Evolutionary conservation across 2,888 invertebrate genomes (phyloP), one percentile per base, ranked within the genome.

Genomic region (Brachycybe producta): DNA sequence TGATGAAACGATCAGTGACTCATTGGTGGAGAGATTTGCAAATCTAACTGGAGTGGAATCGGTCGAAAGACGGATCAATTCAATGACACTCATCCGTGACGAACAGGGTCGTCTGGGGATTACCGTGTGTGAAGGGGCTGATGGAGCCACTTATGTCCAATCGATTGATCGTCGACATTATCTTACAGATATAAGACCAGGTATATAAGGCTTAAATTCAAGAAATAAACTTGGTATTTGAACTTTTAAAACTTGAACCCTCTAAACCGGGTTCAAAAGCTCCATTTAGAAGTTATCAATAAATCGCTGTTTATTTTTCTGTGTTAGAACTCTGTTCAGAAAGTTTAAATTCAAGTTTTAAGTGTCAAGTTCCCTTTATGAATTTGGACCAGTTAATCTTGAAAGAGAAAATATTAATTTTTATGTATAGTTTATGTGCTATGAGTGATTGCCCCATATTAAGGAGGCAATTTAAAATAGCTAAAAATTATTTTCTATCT

Each of bases 41-140:
- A 46, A 46, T 36, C 17, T 46, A 5, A 46, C 46, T 2, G 46
- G 46, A n/a, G 36, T 46, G 11, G 36, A 46, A 36, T 23, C 21
- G n/a, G 36, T 3, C 2, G 46, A 46, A 11, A 7, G 46, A 34
- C 5, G 36, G 24, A 35, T 46, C 19, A 46, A 34, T 5, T 3
- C 28, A 5, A 36, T 46, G 11, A 21, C 5, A 7, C 26, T 46
- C 11, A 28, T 17, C 7, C 19, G 24, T 21, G 30, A 30, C 7
- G 21, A 13, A 11, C 21, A 46, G 4, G 23, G 30, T 7, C 15
- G 35, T 21, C 26, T 46, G 36, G 46, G 46, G 13, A 46, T 46
- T 21, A 7, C 15, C 23, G 36, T 46, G 11, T 21, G 19, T 8
- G 36, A 46, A 46, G 46, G 46, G n/a, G 19, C 36, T 2, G 46